Evolutionary conservation across 2,888 invertebrate species (phyloP).

Genomic region (Psylliodes chrysocephalus): DNA sequence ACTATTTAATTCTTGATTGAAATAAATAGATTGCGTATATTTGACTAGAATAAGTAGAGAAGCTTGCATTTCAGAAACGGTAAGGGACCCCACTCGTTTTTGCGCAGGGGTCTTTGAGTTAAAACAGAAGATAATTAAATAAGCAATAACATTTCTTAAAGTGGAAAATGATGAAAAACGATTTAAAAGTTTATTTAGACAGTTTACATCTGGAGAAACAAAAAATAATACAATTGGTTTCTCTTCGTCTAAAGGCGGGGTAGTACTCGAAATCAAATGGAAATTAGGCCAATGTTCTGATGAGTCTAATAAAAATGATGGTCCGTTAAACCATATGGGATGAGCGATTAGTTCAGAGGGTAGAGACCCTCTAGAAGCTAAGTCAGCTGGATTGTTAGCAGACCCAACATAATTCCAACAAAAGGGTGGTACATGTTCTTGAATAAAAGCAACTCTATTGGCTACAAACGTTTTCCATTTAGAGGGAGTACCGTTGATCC

Average conservation of each 20-base stretch:
- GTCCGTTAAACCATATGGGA: neutral
- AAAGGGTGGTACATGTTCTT: neutral
- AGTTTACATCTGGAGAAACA: too few species aligned
- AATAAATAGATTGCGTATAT: neutral
- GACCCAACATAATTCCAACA: slow-evolving; percentile 30
- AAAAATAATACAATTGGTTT: neutral
- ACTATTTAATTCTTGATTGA: neutral
- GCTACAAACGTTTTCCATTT: slow-evolving; percentile 28
- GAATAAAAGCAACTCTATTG: slow-evolving; percentile 19
- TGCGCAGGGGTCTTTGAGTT: too few species aligned
- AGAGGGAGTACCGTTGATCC: slow-evolving; percentile 17
- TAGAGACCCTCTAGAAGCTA: slow-evolving; percentile 1
- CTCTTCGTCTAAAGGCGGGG: neutral
- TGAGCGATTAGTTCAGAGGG: neutral
- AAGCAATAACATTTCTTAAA: neutral
- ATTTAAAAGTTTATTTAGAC: neutral
- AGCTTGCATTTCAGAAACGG: neutral
- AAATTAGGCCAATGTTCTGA: too few species aligned
- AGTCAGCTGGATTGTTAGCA: slow-evolving; percentile 28
- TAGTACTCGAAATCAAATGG: neutral
- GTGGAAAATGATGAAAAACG: neutral
- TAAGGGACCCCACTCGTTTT: too few species aligned
- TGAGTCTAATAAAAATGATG: neutral
- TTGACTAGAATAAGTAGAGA: neutral
- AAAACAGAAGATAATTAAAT: neutral